phyloP scores from a whole-genome alignment of 2,797 vertebrate genomes.

The Halcyon badia region DNA sequence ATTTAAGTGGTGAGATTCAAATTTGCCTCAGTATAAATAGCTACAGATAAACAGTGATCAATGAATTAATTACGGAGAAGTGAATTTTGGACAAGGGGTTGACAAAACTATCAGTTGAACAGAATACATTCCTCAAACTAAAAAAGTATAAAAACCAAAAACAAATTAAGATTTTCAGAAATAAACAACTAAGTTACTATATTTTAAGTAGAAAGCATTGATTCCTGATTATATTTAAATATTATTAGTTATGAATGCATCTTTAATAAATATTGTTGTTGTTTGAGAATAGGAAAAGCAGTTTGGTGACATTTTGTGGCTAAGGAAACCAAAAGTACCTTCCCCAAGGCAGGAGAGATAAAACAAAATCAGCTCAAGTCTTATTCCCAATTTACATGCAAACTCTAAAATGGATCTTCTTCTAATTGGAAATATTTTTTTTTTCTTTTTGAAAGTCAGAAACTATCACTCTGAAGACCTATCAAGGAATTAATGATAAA shows the following conservation, averaged over 20 bases:
- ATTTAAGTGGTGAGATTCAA: neutral
- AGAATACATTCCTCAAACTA: neutral
- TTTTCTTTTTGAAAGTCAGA: neutral
- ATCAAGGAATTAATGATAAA: neutral
- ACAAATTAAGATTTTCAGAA: neutral
- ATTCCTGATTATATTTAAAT: neutral
- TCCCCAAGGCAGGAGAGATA: fast-evolving
- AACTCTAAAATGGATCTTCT: neutral
- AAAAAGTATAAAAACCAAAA: neutral
- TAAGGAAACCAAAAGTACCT: neutral
- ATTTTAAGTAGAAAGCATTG: neutral
- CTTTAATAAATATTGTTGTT: neutral
- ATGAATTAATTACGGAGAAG: neutral
- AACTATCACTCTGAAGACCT: neutral
- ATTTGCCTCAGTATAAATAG: neutral
- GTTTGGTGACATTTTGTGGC: neutral
- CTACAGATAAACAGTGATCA: neutral
- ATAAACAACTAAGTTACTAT: neutral
- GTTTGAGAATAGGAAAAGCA: neutral
- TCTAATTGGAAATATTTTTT: neutral
- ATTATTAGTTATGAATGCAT: neutral
- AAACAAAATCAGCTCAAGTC: neutral
- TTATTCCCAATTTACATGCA: neutral
- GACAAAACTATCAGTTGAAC: neutral
- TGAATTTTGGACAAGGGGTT: neutral